Evolutionary conservation across 2,797 vertebrate genomes (phyloP).

Genomic region (Danio tinwini): DNA sequence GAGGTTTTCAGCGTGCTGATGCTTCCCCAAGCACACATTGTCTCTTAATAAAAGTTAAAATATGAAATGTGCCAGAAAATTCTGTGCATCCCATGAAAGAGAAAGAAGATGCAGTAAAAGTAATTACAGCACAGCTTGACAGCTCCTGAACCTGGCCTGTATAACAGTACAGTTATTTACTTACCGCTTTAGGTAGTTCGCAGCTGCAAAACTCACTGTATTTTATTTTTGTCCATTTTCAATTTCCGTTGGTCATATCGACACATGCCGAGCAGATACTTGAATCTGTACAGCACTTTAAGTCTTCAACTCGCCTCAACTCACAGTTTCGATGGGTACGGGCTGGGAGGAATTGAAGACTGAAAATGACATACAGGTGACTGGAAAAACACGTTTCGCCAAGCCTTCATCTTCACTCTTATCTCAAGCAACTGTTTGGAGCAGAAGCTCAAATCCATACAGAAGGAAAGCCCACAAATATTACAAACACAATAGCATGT

Average conservation of each 20-base stretch:
- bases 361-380: constrained; percentile 84
- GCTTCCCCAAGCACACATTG: not conserved
- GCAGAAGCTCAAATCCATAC: constrained; percentile 63
- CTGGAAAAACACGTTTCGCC: constrained; percentile 63
- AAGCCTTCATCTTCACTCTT: constrained; percentile 85
- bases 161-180: constrained; percentile 42
- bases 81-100: not conserved
- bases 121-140: constrained; percentile 41
- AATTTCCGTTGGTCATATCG: constrained; percentile 40
- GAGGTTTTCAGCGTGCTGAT: constrained; percentile 5
- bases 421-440: constrained; percentile 74
- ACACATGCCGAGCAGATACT: constrained; percentile 68
- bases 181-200: constrained; percentile 35
- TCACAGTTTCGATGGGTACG: constrained; percentile 78
- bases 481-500: constrained; percentile 14
- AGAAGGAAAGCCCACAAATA: constrained; percentile 18
- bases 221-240: constrained; percentile 15
- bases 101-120: constrained; percentile 26
- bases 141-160: not conserved
- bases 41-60: constrained; percentile 16
- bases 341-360: constrained; percentile 90
- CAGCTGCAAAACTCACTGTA: constrained; percentile 17
- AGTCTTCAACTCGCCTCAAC: constrained; percentile 90
- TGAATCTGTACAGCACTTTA: constrained; percentile 83
- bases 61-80: constrained; percentile 19